Base-by-base conservation (phyloP, 2,113 vertebrate genomes). In the Athene noctua region DNA sequence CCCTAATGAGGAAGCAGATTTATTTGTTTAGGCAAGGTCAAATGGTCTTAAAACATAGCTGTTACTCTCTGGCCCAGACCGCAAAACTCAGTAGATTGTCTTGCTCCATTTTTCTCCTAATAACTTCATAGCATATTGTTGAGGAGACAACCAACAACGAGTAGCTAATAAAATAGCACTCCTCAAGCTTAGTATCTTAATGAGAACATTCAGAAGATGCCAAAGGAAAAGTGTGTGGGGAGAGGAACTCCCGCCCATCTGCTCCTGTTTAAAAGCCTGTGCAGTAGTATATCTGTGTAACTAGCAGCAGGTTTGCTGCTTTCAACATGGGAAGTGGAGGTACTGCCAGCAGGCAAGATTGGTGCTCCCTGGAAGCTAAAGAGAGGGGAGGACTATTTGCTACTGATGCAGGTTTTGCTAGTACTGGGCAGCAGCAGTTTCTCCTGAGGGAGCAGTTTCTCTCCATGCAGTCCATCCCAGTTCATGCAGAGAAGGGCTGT, bases 11-110 rank as follows among this genome's bases (percentile, higher is more conserved):
- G 68, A 67, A 70, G 54, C 70, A 95, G 61, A 85, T 95, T 73
- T 91, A 81, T 84, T 91, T 96, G 51, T 86, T 86, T 92, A 80
- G 66, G 61, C 73, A 57, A 84, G 91, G 73, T 94, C 83, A 91
- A 75, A 74, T 1, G 2, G 30, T 61, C 47, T 75, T 89, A 49
- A 68, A 81, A 49, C 54, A 65, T 46, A 79, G 68, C 73, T 84
- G 51, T 63, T 83, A 14, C 22, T 78, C 8, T 51, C 51, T 93
- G 67, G 32, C 68, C 46, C 68, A 68, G 57, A 88, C 52, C 88
- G 62, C 17, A 4, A 38, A 84, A 40, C 13, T 61, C 65, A 22
- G 67, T 83, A 55, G 55, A 71, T 58, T 71, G n/a, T 71, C 86
- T 40, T 84, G 30, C 70, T 89, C 65, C 22, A 2, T 88, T 93